A percentile compares a stretch with the other conserved stretches of the same genome.
Evolutionary conservation across 1,140 invertebrate species (phyloP).

Genomic region (Micrasema longulum): DNA sequence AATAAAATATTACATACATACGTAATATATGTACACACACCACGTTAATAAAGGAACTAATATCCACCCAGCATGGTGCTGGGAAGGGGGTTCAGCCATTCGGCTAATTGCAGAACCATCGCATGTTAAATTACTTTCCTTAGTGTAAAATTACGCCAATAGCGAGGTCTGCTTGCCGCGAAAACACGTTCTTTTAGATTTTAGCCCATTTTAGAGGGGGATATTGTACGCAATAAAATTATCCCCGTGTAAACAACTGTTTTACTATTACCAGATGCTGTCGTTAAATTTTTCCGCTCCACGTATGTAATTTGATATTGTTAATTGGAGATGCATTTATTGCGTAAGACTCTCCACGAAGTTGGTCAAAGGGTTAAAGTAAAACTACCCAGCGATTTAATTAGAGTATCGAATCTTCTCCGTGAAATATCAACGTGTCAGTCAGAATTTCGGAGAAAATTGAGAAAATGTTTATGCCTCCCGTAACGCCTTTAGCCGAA

Average conservation of each 20-base stretch:
- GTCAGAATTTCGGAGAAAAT: background rate
- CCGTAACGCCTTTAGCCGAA: background rate
- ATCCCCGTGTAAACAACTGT: no score
- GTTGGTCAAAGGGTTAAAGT: no score
- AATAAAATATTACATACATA: conserved; percentile 40
- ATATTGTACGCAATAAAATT: background rate
- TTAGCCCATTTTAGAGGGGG: background rate
- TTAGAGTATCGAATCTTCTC: no score
- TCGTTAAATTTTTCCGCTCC: no score
- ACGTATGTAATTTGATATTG: no score
- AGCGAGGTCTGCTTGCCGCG: conserved; percentile 20
- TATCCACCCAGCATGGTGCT: conserved; percentile 11
- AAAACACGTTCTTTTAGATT: conserved; percentile 1
- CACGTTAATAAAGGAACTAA: conserved; percentile 21
- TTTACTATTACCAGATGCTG: no score
- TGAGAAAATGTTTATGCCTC: conserved; percentile 17
- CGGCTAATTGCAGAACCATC: conserved; percentile 44
- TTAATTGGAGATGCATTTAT: no score
- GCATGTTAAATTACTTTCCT: conserved; percentile 43
- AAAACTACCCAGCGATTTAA: no score
- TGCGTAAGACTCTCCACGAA: no score
- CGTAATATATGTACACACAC: background rate
- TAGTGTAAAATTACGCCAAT: conserved; percentile 32
- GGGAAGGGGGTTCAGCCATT: conserved; percentile 5
- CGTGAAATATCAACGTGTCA: background rate